Conservation (phyloP, 2,797 vertebrate species). For the Eospalax fontanierii region DNA sequence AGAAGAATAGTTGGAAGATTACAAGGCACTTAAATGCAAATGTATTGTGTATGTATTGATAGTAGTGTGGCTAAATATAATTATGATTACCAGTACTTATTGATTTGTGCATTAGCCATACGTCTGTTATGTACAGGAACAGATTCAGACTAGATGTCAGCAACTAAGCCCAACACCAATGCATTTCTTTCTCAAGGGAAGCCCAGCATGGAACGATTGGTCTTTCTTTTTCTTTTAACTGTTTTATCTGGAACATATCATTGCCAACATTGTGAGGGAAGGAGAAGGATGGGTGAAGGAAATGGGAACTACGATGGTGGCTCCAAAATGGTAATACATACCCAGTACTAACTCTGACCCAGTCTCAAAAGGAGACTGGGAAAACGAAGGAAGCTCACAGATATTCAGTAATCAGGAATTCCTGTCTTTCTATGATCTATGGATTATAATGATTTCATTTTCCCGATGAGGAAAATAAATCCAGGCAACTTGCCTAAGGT, state of each 20-base stretch:
- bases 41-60: neutral
- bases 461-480: neutral
- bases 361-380: neutral
- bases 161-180: neutral
- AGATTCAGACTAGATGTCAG: neutral
- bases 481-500: neutral
- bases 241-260: neutral
- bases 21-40: neutral
- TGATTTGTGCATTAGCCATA: neutral
- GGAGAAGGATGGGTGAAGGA: neutral
- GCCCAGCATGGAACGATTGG: neutral
- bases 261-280: neutral
- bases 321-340: neutral
- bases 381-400: neutral
- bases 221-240: neutral
- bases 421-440: neutral
- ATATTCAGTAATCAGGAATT: neutral
- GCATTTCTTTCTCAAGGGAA: neutral
- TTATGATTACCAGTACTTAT: neutral
- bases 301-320: too few species aligned
- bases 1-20: neutral
- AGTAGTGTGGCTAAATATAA: neutral
- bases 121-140: neutral
- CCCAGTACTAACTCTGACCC: neutral
- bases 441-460: neutral